These are phyloP conservation scores for Carabus problematicus DNA, from an alignment of 2,888 invertebrate species.

Conservation along the genomic window DNA sequence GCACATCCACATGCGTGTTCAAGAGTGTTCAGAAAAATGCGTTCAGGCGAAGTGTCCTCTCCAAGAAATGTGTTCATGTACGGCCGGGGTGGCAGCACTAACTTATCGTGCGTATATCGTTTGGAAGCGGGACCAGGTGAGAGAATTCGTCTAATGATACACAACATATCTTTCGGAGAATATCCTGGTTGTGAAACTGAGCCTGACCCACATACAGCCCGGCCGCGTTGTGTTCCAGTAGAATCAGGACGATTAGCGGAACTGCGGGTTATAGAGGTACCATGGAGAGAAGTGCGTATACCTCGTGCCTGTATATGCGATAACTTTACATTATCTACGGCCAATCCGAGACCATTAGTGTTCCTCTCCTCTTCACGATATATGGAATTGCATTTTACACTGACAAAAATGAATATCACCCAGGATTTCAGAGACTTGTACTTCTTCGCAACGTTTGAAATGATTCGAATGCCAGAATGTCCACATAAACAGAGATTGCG, in stretches of 20 bases:
- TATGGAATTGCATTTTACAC: conserved; percentile 78
- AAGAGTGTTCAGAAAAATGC: conserved; percentile 69
- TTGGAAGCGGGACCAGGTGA: conserved; percentile 72
- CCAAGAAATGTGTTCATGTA: conserved; percentile 81
- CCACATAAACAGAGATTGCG: conserved; percentile 69
- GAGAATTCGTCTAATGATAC: conserved; percentile 70
- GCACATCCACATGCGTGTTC: conserved; percentile 62
- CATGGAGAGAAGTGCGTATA: conserved; percentile 74
- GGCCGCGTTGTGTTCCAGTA: conserved; percentile 64
- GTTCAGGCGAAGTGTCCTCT: conserved; percentile 69
- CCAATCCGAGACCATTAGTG: conserved; percentile 67
- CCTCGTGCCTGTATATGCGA: conserved; percentile 83
- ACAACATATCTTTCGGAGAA: conserved; percentile 76
- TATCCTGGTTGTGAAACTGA: conserved; percentile 72
- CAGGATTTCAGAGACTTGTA: conserved; percentile 84
- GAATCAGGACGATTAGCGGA: conserved; percentile 61
- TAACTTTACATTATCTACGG: conserved; percentile 65
- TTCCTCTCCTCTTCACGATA: conserved; percentile 72
- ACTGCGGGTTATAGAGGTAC: conserved; percentile 71
- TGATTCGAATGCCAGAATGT: conserved; percentile 70
- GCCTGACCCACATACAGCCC: conserved; percentile 74
- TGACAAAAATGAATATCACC: conserved; percentile 74
- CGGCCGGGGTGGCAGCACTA: conserved; percentile 81
- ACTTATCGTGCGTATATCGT: conserved; percentile 79
- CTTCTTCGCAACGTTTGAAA: conserved; percentile 77